phyloP scores from a whole-genome alignment of 2,888 invertebrate species.

The Dynastes maya region DNA sequence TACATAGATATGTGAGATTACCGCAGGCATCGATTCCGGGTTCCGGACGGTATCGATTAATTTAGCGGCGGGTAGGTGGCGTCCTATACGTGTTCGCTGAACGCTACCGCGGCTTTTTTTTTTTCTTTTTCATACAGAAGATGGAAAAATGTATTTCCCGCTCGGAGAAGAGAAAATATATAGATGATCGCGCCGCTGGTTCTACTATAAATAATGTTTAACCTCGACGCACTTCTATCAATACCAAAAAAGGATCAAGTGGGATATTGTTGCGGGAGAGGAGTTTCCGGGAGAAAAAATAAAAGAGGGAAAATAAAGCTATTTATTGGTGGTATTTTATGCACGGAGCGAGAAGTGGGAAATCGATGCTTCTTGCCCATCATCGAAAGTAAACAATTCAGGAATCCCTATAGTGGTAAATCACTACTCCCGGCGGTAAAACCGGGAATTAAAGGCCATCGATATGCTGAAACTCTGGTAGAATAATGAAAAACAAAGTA shows the following conservation, averaged over 20 bases:
- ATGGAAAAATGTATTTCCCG: background rate
- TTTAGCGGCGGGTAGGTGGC: slow-evolving; percentile 8
- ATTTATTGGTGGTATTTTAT: slow-evolving; percentile 10
- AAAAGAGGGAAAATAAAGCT: slow-evolving; percentile 21
- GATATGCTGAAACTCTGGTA: too few species aligned
- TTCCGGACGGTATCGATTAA: slow-evolving; percentile 26
- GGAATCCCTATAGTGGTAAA: background rate
- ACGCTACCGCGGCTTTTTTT: background rate
- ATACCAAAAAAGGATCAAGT: slow-evolving; percentile 14
- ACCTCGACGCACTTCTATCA: slow-evolving; percentile 15
- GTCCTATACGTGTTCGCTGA: background rate
- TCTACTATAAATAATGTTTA: slow-evolving; percentile 24
- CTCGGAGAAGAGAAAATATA: background rate
- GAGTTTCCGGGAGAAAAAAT: background rate
- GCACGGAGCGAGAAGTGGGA: background rate
- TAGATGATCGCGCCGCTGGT: background rate
- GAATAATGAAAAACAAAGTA: too few species aligned
- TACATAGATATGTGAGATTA: slow-evolving; percentile 50
- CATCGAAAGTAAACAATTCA: slow-evolving; percentile 18
- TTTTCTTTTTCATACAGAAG: too few species aligned
- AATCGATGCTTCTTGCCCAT: background rate
- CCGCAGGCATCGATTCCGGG: slow-evolving; percentile 9
- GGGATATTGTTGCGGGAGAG: slow-evolving; percentile 3
- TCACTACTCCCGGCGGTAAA: background rate
- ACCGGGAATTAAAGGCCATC: too few species aligned